Percentiles rank a stretch among this genome's conserved stretches.
Conservation (phyloP, 2,888 invertebrate species). For the Coleophora flavipennella region DNA sequence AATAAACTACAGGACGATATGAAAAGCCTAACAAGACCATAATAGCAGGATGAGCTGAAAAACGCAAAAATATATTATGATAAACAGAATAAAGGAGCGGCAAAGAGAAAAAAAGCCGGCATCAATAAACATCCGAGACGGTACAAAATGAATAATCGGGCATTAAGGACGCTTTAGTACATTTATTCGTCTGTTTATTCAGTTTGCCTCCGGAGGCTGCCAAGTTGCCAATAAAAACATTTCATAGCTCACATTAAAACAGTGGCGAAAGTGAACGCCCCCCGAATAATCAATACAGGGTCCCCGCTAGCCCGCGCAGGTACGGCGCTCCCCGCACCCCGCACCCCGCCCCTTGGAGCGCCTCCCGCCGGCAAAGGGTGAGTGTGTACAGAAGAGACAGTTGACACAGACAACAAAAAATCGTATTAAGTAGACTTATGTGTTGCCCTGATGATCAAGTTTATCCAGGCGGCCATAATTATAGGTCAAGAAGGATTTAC, state of each 20-base stretch:
- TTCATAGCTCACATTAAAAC: constrained; percentile 68
- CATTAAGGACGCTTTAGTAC: constrained; percentile 36
- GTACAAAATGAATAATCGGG: constrained; percentile 42
- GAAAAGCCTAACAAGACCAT: constrained; percentile 13
- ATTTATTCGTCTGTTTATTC: constrained; percentile 48
- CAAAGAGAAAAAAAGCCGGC: constrained; percentile 17
- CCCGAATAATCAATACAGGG: constrained; percentile 47
- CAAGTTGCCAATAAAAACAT: constrained; percentile 65
- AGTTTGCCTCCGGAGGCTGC: constrained; percentile 34
- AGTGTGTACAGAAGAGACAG: no score
- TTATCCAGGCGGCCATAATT: no score
- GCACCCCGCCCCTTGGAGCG: constrained; percentile 27
- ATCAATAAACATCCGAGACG: constrained; percentile 19
- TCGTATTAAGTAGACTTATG: no score
- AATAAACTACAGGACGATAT: constrained; percentile 12
- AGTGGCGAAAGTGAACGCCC: constrained; percentile 68
- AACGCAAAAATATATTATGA: constrained; percentile 15
- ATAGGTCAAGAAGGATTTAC: no score
- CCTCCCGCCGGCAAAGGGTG: constrained; percentile 29
- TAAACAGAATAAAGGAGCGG: constrained; percentile 21
- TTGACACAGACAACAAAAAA: no score
- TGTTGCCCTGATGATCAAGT: no score
- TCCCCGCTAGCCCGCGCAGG: constrained; percentile 44
- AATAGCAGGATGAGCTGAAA: constrained; percentile 15
- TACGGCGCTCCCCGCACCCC: constrained; percentile 31